Percentiles rank a stretch among this genome's conserved stretches.
Evolutionary conservation across 2,113 vertebrate genomes (phyloP).

Genomic region (Sebastes schlegelii): DNA sequence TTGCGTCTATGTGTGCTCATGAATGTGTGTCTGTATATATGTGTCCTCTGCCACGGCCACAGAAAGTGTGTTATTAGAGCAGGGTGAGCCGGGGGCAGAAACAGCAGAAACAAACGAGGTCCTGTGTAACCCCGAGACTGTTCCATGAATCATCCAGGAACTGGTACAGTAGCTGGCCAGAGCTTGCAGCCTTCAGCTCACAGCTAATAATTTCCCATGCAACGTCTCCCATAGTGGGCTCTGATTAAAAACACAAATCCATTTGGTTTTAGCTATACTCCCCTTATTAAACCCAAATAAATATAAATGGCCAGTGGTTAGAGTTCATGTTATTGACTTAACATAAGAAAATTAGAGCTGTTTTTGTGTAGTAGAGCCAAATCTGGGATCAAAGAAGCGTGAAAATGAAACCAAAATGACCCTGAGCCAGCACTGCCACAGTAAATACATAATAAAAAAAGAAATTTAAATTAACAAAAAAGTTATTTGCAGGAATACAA

Average conservation of each 20-base stretch:
- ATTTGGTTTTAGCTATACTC: not conserved
- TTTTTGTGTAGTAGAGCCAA: not conserved
- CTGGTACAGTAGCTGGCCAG: constrained; percentile 34
- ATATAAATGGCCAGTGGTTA: constrained; percentile 6
- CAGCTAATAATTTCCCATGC: constrained; percentile 26
- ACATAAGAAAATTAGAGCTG: not conserved
- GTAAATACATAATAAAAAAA: not conserved
- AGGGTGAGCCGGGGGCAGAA: constrained; percentile 42
- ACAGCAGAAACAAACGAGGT: constrained; percentile 65
- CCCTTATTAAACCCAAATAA: not conserved
- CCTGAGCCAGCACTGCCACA: not conserved
- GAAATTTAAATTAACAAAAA: not conserved
- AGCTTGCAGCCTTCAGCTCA: constrained; percentile 22
- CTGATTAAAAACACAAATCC: not conserved
- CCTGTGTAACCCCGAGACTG: constrained; percentile 55
- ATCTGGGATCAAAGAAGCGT: not conserved
- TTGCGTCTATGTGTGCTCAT: constrained; percentile 22
- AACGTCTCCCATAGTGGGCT: not conserved
- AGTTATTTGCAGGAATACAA: constrained; percentile 2
- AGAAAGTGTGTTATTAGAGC: constrained; percentile 64
- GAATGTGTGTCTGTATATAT: constrained; percentile 23
- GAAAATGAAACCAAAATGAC: constrained; percentile 10
- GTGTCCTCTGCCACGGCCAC: constrained; percentile 24
- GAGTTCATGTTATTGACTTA: not conserved
- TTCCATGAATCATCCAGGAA: constrained; percentile 66